Conservation (phyloP, 1,140 invertebrate species). For the Bombus terrestris region DNA sequence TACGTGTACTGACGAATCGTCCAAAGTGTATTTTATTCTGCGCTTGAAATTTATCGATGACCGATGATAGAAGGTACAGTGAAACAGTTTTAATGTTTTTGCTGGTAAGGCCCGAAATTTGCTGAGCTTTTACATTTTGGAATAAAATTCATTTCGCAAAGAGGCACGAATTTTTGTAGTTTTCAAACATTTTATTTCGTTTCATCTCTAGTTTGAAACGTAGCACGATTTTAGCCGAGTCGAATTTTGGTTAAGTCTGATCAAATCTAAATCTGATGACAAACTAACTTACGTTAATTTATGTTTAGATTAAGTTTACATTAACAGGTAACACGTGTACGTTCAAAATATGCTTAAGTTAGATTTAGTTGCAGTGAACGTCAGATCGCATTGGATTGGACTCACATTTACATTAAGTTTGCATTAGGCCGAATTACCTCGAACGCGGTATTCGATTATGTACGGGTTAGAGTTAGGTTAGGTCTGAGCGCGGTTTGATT, state of each 20-base stretch:
- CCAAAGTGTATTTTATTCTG: not conserved
- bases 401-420: constrained; percentile 27
- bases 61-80: not conserved
- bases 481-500: constrained; percentile 22
- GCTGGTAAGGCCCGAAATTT: too few relatives aligned
- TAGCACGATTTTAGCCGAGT: too few relatives aligned
- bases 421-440: constrained; percentile 31
- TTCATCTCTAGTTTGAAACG: too few relatives aligned
- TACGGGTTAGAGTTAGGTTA: constrained; percentile 9
- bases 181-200: too few relatives aligned
- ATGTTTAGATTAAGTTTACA: not conserved
- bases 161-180: too few relatives aligned
- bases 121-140: too few relatives aligned
- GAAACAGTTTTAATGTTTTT: too few relatives aligned
- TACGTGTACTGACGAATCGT: not conserved
- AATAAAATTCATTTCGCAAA: too few relatives aligned
- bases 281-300: not conserved
- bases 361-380: not conserved
- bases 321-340: not conserved
- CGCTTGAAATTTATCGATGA: not conserved
- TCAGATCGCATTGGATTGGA: not conserved
- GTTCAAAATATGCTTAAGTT: constrained; percentile 4
- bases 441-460: constrained; percentile 16
- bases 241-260: too few relatives aligned
- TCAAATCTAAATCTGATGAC: too few relatives aligned